These are phyloP conservation scores for Philonicus albiceps DNA, from an alignment of 2,888 invertebrate species.

Conservation along the genomic window DNA sequence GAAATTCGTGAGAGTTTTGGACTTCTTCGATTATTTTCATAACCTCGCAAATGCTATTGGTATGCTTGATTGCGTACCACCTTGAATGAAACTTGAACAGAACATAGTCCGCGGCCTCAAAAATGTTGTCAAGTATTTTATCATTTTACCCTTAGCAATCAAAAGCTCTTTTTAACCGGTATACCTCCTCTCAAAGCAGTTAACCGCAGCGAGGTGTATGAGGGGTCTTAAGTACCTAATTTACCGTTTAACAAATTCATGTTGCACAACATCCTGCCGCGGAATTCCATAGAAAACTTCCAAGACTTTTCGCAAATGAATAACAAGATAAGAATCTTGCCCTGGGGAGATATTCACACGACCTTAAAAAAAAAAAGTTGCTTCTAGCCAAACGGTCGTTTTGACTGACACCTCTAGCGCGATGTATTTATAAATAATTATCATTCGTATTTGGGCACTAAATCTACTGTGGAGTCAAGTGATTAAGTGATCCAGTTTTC, in stretches of 20 bases:
- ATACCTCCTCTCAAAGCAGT: neutral
- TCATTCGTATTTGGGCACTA: neutral
- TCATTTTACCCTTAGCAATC: neutral
- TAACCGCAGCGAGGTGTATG: neutral
- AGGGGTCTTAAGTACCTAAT: neutral
- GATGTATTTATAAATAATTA: neutral
- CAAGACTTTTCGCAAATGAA: constrained; percentile 8
- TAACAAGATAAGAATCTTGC: neutral
- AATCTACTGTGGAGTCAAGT: neutral
- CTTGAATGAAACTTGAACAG: neutral
- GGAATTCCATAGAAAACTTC: neutral
- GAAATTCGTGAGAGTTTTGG: neutral
- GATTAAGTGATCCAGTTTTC: constrained; percentile 12
- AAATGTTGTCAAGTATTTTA: neutral
- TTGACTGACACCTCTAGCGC: neutral
- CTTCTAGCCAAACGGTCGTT: neutral
- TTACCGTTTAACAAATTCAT: constrained; percentile 2
- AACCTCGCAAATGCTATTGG: neutral
- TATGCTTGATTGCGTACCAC: neutral
- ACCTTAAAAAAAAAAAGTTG: neutral
- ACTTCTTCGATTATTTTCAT: neutral
- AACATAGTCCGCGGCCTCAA: neutral
- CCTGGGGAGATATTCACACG: neutral
- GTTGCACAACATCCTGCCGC: constrained; percentile 23
- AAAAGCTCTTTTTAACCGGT: neutral